These are phyloP conservation scores for Sebastes cheni DNA, from an alignment of 2,797 vertebrate genomes.

Conservation along the genomic window DNA sequence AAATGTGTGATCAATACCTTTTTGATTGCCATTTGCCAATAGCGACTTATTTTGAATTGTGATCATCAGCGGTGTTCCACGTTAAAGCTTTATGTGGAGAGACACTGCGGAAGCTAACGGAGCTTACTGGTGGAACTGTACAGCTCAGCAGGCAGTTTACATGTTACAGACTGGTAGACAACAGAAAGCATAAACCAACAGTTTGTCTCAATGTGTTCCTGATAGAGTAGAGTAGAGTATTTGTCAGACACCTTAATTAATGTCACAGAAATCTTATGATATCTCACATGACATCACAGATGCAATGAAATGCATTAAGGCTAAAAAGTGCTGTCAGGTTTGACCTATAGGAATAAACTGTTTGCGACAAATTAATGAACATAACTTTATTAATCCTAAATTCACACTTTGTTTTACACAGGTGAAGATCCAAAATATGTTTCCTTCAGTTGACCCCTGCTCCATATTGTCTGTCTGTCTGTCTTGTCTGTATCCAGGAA, in stretches of 20 bases:
- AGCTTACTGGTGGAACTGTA: background rate
- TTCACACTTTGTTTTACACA: background rate
- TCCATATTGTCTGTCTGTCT: slow-evolving; percentile 16
- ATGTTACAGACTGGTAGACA: background rate
- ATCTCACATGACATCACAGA: too few species aligned
- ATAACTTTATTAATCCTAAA: background rate
- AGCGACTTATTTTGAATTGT: too few species aligned
- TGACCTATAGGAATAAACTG: too few species aligned
- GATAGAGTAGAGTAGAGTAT: background rate
- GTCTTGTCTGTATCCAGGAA: slow-evolving; percentile 79
- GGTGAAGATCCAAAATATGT: background rate
- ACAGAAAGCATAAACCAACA: background rate
- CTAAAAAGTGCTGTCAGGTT: background rate
- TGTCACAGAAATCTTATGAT: too few species aligned
- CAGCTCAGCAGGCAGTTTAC: background rate
- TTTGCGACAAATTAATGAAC: background rate
- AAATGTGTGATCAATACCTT: too few species aligned
- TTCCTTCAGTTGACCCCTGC: background rate
- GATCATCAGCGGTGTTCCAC: too few species aligned
- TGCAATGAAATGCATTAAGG: background rate
- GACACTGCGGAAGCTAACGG: background rate
- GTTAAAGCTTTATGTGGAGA: too few species aligned
- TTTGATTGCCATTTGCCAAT: too few species aligned
- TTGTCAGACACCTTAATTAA: too few species aligned
- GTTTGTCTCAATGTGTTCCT: background rate